phyloP scores from a whole-genome alignment of 2,888 invertebrate species.

The Eilema sororculum region DNA sequence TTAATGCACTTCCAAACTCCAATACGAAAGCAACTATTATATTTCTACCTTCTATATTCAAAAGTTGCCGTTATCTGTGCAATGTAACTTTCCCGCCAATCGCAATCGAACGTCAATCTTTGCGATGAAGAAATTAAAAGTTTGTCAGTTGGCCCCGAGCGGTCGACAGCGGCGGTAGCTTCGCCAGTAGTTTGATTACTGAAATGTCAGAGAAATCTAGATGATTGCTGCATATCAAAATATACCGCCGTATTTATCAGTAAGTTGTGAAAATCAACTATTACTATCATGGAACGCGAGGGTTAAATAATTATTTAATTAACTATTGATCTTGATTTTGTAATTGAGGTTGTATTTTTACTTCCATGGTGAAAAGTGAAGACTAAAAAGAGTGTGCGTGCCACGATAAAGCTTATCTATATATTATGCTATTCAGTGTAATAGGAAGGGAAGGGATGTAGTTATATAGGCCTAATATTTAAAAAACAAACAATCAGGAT shows the following conservation, averaged over 20 bases:
- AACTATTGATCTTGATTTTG: too few relatives aligned
- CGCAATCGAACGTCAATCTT: conserved; percentile 81
- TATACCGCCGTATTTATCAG: conserved; percentile 20
- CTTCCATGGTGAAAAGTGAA: too few relatives aligned
- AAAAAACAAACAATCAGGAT: too few relatives aligned
- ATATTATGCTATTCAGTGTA: neutral
- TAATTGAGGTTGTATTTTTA: too few relatives aligned
- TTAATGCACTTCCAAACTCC: conserved; percentile 53
- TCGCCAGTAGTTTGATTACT: conserved; percentile 63
- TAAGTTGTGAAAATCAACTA: neutral
- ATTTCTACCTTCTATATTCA: conserved; percentile 67
- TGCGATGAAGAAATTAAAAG: conserved; percentile 83
- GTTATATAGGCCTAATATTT: too few relatives aligned
- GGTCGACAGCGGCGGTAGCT: conserved; percentile 73
- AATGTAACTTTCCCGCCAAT: conserved; percentile 83
- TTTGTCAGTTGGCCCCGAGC: conserved; percentile 80
- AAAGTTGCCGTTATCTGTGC: conserved; percentile 77
- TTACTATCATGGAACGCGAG: too few relatives aligned
- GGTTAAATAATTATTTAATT: too few relatives aligned
- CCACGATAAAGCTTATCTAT: neutral
- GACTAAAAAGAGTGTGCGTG: too few relatives aligned
- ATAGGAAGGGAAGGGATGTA: too few relatives aligned
- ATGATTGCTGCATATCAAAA: conserved; percentile 27
- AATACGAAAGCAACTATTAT: conserved; percentile 64
- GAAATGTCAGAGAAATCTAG: conserved; percentile 46